Evolutionary conservation across 2,797 vertebrate genomes (phyloP), one percentile per base, ranked within the genome.

Genomic region (Cephalopachus bancanus): DNA sequence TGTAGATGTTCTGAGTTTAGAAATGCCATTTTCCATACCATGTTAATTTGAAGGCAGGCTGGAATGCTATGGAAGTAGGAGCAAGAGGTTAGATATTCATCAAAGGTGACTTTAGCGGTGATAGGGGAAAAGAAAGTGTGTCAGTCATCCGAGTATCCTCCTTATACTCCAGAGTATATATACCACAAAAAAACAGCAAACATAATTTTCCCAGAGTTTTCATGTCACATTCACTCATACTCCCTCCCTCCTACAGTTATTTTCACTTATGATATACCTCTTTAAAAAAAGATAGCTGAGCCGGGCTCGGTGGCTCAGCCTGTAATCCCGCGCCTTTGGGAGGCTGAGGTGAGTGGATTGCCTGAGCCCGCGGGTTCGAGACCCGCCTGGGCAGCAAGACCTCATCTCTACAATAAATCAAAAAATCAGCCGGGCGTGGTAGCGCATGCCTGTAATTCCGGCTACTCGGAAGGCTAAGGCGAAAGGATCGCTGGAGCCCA

Each of bases 21-120:
- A 65, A 89, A 89, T 33, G 22, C 30, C 65, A 76, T 76, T 81
- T 92, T 84, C 44, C 79, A 76, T 76, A 67, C 59, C 28, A 96
- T 24, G 51, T 67, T 71, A 85, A 51, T 60, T 65, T 92, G 22
- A 75, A 57, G 28, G 64, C 51, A 94, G 64, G 59, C 30, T 53
- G 3, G 19, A 84, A 67, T 60, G 74, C 59, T 92, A 2, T 74
- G 7, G 74, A 96, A 85, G 24, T 1, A 87, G 20, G 3, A 74
- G 30, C 16, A 78, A 28, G 9, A 79, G 33, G 59, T 44, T 53
- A 69, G 72, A 28, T 65, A 83, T 71, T 92, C 74, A 83, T 59
- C 64, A 76, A 87, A 76, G 37, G 17, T 72, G 5, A 79, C 78
- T 37, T 89, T 83, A 92, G 33, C n/a, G 44, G 33, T 65, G 5